Evolutionary conservation across 2,888 invertebrate species (phyloP), one percentile per base, ranked within the genome.

Genomic region (Rapana venosa): DNA sequence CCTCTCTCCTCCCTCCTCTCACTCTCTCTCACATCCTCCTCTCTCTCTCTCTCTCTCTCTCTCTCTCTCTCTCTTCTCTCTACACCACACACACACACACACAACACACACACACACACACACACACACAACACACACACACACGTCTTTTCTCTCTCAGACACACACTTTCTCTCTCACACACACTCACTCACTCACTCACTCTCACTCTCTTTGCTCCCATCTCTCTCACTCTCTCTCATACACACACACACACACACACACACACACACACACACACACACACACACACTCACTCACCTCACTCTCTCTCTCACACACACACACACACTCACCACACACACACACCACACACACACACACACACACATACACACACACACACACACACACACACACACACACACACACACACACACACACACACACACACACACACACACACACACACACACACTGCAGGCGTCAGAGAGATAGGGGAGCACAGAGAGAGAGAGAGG

Each of bases 381-480:
- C 74, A 74, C 74, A 74, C 74, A 74, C 74, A 74, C 74, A 74
- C 74, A 74, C 74, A 74, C 74, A 74, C 74, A 74, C 74, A 74
- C 74, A 74, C 74, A 74, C 74, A 74, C 74, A 74, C 74, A 74
- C 74, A 74, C 74, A 74, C 74, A 74, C 74, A 74, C 74, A 74
- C 74, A 74, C 74, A 74, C n/a, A 74, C n/a, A 74, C n/a, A 74
- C n/a, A 74, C n/a, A 74, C n/a, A 74, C n/a, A 74, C 30, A 77
- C 30, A 77, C 30, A 77, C 30, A 77, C 30, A 77, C 30, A 77
- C 30, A 77, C 26, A 66, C 26, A 66, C 13, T 2, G 13, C 20
- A 66, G 6, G 13, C 20, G 13, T 2, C 20, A 66, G 6, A 66
- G 66, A 66, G 66, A 66, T 4, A 66, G 66, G 13, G 66, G 13